Evolutionary conservation across 2,888 invertebrate genomes (phyloP).

Genomic region (Caenorhabditis sp.): DNA sequence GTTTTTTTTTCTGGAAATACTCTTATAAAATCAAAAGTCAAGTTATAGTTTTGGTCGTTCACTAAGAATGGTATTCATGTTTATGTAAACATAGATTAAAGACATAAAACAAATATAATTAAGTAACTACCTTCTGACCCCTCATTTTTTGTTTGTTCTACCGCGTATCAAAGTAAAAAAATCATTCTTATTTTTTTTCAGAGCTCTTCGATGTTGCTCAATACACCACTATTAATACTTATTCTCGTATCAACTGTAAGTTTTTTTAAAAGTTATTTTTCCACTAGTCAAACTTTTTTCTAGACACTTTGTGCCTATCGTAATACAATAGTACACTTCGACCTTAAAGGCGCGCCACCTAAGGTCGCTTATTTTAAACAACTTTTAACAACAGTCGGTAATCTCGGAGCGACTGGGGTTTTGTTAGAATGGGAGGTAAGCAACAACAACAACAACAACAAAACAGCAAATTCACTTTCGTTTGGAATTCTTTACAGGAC

Average conservation of each 20-base stretch:
- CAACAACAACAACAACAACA: too few relatives aligned
- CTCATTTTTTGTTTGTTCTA: background rate
- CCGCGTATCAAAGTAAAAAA: background rate
- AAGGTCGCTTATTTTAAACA: constrained; percentile 72
- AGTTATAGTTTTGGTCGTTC: background rate
- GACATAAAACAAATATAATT: background rate
- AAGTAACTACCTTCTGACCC: background rate
- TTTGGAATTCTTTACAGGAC: constrained; percentile 73
- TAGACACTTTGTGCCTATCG: constrained; percentile 15
- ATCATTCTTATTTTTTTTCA: background rate
- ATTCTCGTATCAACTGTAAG: background rate
- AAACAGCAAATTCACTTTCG: background rate
- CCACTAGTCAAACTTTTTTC: background rate
- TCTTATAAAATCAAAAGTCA: background rate
- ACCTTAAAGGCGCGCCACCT: constrained; percentile 49
- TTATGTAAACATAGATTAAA: background rate
- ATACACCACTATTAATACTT: background rate
- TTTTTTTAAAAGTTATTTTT: background rate
- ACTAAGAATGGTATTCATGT: background rate
- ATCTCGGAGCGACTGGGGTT: constrained; percentile 81
- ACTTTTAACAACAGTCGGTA: constrained; percentile 74
- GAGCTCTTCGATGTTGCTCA: background rate
- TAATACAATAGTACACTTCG: constrained; percentile 39
- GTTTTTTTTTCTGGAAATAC: background rate
- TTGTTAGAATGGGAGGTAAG: constrained; percentile 83